These are phyloP conservation scores for Danaus melanippus DNA, from an alignment of 1,140 invertebrate genomes.

Conservation along the genomic window DNA sequence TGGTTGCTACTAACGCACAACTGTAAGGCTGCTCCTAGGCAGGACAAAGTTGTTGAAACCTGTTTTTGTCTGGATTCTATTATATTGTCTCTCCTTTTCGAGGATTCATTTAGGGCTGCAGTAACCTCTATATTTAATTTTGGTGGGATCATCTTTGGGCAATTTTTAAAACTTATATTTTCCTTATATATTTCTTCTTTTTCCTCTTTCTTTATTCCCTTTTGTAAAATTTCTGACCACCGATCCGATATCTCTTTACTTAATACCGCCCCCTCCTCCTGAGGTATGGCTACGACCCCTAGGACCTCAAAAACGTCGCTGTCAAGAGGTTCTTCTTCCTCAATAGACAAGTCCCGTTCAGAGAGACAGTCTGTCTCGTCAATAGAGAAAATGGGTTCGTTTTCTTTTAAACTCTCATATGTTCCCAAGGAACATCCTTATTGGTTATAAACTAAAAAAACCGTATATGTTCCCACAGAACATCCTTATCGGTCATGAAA, in stretches of 20 bases:
- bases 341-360: too few species aligned
- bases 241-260: too few species aligned
- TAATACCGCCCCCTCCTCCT: too few species aligned
- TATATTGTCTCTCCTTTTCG: conserved; percentile 6
- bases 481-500: conserved; percentile 1
- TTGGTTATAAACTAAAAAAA: conserved; percentile 1
- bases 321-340: too few species aligned
- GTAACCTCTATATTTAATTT: conserved; percentile 7
- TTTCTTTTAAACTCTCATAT: conserved; percentile 3
- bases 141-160: conserved; percentile 6
- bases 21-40: conserved; percentile 6
- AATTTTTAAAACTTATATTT: conserved; percentile 7
- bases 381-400: conserved; percentile 4
- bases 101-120: conserved; percentile 5
- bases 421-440: background rate
- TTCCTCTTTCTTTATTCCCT: conserved; percentile 5
- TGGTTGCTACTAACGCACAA: conserved; percentile 5
- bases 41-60: conserved; percentile 6
- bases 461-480: conserved; percentile 5
- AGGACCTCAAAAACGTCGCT: too few species aligned
- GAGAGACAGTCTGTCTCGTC: too few species aligned
- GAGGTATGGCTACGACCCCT: too few species aligned
- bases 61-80: conserved; percentile 7
- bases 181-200: conserved; percentile 4
- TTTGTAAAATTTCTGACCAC: conserved; percentile 5